phyloP scores from a whole-genome alignment of 2,888 invertebrate genomes.

The Trichogramma dendrolimi region DNA sequence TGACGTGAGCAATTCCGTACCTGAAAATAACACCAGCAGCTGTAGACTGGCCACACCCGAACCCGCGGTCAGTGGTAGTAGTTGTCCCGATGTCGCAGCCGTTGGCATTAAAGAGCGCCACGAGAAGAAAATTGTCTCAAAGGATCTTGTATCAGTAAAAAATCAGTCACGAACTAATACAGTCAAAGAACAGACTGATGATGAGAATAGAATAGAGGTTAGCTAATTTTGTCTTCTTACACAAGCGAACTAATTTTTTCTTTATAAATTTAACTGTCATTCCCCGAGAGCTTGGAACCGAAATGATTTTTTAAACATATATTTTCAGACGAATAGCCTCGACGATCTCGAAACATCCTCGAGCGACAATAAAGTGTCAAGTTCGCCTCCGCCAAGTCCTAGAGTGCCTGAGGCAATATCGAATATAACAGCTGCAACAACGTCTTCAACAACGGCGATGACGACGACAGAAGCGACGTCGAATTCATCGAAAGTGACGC shows the following conservation, averaged over 20 bases:
- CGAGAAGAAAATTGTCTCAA: slow-evolving; percentile 31
- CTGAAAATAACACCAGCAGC: slow-evolving; percentile 35
- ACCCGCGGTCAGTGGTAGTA: slow-evolving; percentile 12
- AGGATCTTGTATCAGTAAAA: slow-evolving; percentile 34
- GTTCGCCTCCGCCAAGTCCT: not conserved
- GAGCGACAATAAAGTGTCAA: not conserved
- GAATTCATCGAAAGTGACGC: slow-evolving; percentile 10
- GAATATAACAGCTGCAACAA: not conserved
- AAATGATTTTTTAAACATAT: no score
- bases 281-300: no score
- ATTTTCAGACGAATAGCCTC: slow-evolving; percentile 8
- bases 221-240: not conserved
- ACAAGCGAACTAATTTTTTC: no score
- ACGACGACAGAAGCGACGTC: slow-evolving; percentile 1
- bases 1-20: slow-evolving; percentile 33
- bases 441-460: not conserved
- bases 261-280: no score
- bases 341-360: slow-evolving; percentile 8
- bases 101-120: slow-evolving; percentile 29
- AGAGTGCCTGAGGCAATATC: not conserved
- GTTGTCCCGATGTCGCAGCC: slow-evolving; percentile 2
- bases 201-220: slow-evolving; percentile 10
- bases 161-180: slow-evolving; percentile 32
- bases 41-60: slow-evolving; percentile 23
- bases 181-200: slow-evolving; percentile 11